Evolutionary conservation across 1,140 invertebrate genomes (phyloP).

Genomic region (Piezodorus guildinii): DNA sequence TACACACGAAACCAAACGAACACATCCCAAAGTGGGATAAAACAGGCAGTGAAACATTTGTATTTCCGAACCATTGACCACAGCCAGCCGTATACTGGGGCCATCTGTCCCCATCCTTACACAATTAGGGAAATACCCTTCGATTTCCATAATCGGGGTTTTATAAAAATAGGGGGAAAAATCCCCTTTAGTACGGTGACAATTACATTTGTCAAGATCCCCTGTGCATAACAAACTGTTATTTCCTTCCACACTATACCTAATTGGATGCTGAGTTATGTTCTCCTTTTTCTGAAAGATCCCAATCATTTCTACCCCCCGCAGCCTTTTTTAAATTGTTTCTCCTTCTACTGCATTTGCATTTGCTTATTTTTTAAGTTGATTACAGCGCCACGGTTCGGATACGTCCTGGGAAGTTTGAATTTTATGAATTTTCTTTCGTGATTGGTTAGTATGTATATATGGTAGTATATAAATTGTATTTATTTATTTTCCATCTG

Average conservation of each 20-base stretch:
- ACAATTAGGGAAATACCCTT: conserved; percentile 1
- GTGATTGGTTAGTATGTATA: too few relatives aligned
- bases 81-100: neutral
- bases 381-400: too few relatives aligned
- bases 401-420: too few relatives aligned
- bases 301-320: too few relatives aligned
- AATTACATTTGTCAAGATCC: neutral
- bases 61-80: neutral
- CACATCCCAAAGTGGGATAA: too few relatives aligned
- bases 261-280: neutral
- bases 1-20: too few relatives aligned
- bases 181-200: neutral
- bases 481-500: too few relatives aligned
- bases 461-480: too few relatives aligned
- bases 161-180: neutral
- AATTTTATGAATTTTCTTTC: too few relatives aligned
- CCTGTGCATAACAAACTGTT: neutral
- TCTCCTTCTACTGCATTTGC: too few relatives aligned
- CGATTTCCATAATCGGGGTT: conserved; percentile 1
- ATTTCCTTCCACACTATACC: neutral
- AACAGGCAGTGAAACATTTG: neutral
- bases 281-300: neutral
- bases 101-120: conserved; percentile 3
- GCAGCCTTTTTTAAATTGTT: too few relatives aligned
- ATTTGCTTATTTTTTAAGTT: too few relatives aligned